Base-by-base conservation (phyloP, 2,113 vertebrate species). In the Festucalex cinctus region DNA sequence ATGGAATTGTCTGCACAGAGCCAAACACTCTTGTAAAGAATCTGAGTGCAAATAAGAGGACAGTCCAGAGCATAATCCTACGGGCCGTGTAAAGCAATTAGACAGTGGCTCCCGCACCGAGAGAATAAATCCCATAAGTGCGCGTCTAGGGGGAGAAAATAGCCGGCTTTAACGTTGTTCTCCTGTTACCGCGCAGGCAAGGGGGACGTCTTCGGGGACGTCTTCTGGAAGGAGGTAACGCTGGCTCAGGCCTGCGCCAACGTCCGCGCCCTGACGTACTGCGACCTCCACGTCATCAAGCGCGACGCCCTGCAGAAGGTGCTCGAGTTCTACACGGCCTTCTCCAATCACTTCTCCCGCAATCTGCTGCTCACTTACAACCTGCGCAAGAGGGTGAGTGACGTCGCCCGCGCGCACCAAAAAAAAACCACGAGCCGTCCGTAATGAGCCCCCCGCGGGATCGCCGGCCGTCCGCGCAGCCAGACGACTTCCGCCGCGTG, bases 351-450 rank as follows among this genome's bases (percentile, higher is more conserved):
- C 81, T 99, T 99, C 91, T 98, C 97, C 69, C 90, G 97, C 80
- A 99, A 98, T 81, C 95, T 99, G 78, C 93, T 99, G 76, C 94
- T 99, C 66, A 99, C 97, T 1, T 99, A 98, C 91, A 99, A 98
- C 85, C 85, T 99, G 81, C 90, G 97, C 69, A 99, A 99, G 90
- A 91, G 97, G 91, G 97, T 99, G 81, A 92, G 90, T 83, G 53
- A 43, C 35, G 63, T 28, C 12, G 39, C 43, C 20, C 19, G 53
- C 20, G 53, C 0, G 5, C 17, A 9, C 51, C 22, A 12, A 37
- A 28, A 19, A 7, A 59, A 43, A 3, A 9, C n/a, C 7, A 36
- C 9, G 17, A 48, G 5, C 6, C 20, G 19, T 8, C 46, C 1
- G 46, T 3, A 51, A 24, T 13, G n/a, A 62, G 26, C 20, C 13